These are phyloP conservation scores for Liposcelis brunnea DNA, from an alignment of 2,888 invertebrate species.

Conservation along the genomic window DNA sequence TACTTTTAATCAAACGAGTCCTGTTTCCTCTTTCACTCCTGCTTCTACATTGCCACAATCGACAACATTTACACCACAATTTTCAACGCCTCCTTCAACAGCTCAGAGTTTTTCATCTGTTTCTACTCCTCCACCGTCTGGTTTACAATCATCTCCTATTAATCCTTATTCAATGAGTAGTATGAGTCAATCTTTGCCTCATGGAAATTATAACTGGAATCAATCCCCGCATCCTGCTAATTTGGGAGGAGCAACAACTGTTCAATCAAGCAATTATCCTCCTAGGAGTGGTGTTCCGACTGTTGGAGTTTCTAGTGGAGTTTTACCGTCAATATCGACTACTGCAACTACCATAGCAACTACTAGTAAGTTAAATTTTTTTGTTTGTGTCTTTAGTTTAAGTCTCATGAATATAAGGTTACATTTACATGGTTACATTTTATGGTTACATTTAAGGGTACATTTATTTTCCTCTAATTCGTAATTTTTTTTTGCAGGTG, in stretches of 20 bases:
- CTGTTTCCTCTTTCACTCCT: conserved; percentile 10
- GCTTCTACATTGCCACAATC: conserved; percentile 4
- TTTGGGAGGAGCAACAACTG: conserved; percentile 13
- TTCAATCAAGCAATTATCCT: conserved; percentile 10
- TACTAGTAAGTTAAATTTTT: conserved; percentile 14
- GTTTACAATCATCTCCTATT: not conserved
- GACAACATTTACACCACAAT: not conserved
- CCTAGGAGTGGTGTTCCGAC: conserved; percentile 18
- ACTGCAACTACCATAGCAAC: conserved; percentile 17
- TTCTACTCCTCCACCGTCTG: not conserved
- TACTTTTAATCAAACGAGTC: conserved; percentile 7
- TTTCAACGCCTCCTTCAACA: not conserved
- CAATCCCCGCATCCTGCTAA: conserved; percentile 10
- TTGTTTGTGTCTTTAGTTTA: conserved; percentile 7
- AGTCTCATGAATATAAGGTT: too few relatives aligned
- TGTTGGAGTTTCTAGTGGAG: conserved; percentile 17
- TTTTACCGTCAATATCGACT: conserved; percentile 18
- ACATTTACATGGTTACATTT: too few relatives aligned
- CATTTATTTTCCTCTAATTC: too few relatives aligned
- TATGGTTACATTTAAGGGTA: conserved; percentile 8
- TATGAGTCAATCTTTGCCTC: too few relatives aligned
- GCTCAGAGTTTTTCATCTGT: not conserved
- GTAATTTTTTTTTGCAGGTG: too few relatives aligned
- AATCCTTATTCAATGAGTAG: not conserved
- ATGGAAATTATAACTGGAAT: too few relatives aligned